phyloP scores from a whole-genome alignment of 2,888 invertebrate genomes.

The Chymomyza procnemis region DNA sequence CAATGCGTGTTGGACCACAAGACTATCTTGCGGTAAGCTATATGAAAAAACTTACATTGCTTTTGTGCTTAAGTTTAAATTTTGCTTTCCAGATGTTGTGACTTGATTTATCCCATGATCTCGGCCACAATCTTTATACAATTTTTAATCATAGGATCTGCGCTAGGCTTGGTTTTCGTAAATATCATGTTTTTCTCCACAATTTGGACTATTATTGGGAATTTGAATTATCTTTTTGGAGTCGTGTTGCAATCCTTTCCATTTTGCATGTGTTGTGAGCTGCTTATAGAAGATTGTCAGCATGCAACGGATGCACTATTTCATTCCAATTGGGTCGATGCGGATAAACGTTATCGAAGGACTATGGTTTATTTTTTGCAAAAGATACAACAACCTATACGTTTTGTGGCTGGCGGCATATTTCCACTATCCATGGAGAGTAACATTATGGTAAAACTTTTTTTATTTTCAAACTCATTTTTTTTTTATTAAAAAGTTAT shows the following conservation, averaged over 20 bases:
- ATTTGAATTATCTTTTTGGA: slow-evolving; percentile 35
- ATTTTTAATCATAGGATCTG: slow-evolving; percentile 47
- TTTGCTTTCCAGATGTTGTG: slow-evolving; percentile 33
- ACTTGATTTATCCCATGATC: slow-evolving; percentile 47
- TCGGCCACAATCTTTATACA: slow-evolving; percentile 54
- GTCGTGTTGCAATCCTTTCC: slow-evolving; percentile 52
- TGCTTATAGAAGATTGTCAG: slow-evolving; percentile 43
- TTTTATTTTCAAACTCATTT: neutral
- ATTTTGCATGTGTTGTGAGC: slow-evolving; percentile 55
- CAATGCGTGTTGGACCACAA: slow-evolving; percentile 27
- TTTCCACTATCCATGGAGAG: slow-evolving; percentile 36
- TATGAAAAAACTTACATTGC: neutral
- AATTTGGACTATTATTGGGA: slow-evolving; percentile 44
- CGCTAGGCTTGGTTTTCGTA: slow-evolving; percentile 48
- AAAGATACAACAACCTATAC: slow-evolving; percentile 47
- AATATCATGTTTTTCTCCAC: slow-evolving; percentile 51
- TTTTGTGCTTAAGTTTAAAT: too few species aligned
- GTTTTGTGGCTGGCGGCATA: slow-evolving; percentile 60
- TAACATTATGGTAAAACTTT: neutral
- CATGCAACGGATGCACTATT: slow-evolving; percentile 47
- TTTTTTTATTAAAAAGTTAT: neutral
- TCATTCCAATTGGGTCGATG: slow-evolving; percentile 57
- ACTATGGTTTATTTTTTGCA: slow-evolving; percentile 49
- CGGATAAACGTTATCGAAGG: slow-evolving; percentile 37
- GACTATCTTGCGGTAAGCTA: neutral